Evolutionary conservation across 64 coral and sea anemone genomes (phyloP).

Genomic region (Porites lutea): DNA sequence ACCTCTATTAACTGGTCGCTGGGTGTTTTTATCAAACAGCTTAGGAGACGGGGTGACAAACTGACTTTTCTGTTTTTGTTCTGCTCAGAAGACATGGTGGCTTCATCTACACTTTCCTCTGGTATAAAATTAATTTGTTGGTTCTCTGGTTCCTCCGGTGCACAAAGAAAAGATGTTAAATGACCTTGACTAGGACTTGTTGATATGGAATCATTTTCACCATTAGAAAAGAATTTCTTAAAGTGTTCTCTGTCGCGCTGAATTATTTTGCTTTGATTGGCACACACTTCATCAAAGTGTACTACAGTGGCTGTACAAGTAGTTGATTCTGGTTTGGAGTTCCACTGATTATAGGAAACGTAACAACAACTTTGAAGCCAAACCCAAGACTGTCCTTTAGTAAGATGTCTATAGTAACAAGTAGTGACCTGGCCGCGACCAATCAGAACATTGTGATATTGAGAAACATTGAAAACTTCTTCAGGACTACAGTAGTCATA

Average conservation of each 20-base stretch:
- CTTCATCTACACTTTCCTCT: neutral
- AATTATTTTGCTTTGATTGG: slow-evolving; percentile 34
- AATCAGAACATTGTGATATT: slow-evolving; percentile 56
- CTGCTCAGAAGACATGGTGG: neutral
- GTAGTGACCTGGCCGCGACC: slow-evolving; percentile 48
- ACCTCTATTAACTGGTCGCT: neutral
- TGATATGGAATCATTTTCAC: neutral
- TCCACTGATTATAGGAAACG: slow-evolving; percentile 97
- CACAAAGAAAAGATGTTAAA: neutral
- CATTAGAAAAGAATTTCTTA: neutral
- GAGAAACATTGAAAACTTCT: slow-evolving; percentile 31
- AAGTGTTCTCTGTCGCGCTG: slow-evolving; percentile 23
- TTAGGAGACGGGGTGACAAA: neutral
- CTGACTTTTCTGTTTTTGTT: neutral
- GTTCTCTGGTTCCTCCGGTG: neutral
- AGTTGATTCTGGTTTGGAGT: slow-evolving; percentile 94
- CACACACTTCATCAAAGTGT: slow-evolving; percentile 47
- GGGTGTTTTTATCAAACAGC: neutral
- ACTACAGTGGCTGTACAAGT: slow-evolving; percentile 64
- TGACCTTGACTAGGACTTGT: neutral
- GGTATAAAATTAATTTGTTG: neutral
- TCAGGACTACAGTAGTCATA: slow-evolving; percentile 35
- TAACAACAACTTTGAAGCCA: slow-evolving; percentile 80
- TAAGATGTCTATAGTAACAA: slow-evolving; percentile 80
- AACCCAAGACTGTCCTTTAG: slow-evolving; percentile 91